These are phyloP conservation scores for Neosilurus hyrtlii DNA, from an alignment of 2,797 vertebrate genomes.

Conservation along the genomic window DNA sequence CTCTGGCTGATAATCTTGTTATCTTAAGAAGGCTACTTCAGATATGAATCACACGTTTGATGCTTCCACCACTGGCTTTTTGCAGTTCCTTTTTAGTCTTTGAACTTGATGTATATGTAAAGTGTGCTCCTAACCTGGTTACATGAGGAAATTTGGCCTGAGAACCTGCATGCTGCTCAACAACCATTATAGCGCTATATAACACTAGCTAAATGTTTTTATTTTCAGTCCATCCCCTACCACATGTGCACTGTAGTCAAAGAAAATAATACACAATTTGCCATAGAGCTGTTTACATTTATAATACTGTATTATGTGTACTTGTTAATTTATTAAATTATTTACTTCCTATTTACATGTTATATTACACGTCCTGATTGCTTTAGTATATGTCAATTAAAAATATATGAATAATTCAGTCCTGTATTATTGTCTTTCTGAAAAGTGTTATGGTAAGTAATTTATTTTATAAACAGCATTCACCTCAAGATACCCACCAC, in stretches of 20 bases:
- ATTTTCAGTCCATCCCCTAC: slow-evolving; percentile 50
- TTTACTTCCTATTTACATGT: slow-evolving; percentile 49
- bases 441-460: background rate
- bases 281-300: slow-evolving; percentile 66
- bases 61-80: slow-evolving; percentile 18
- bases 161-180: slow-evolving; percentile 53
- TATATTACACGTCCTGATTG: background rate
- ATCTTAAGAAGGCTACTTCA: slow-evolving; percentile 27
- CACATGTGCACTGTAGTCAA: slow-evolving; percentile 49
- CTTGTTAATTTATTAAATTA: slow-evolving; percentile 77
- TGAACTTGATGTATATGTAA: slow-evolving; percentile 40
- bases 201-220: slow-evolving; percentile 44
- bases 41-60: slow-evolving; percentile 40
- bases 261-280: slow-evolving; percentile 48
- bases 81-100: slow-evolving; percentile 30
- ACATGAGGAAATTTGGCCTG: slow-evolving; percentile 1
- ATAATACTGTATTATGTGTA: slow-evolving; percentile 51
- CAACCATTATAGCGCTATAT: slow-evolving; percentile 29
- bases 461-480: background rate
- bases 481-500: too few relatives aligned
- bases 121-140: slow-evolving; percentile 32
- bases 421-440: background rate
- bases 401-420: background rate
- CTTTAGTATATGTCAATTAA: slow-evolving; percentile 1
- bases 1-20: slow-evolving; percentile 19